Percentiles rank a stretch among this genome's conserved stretches.
Evolutionary conservation across 2,888 invertebrate species (phyloP).

Genomic region (Nezara viridula): DNA sequence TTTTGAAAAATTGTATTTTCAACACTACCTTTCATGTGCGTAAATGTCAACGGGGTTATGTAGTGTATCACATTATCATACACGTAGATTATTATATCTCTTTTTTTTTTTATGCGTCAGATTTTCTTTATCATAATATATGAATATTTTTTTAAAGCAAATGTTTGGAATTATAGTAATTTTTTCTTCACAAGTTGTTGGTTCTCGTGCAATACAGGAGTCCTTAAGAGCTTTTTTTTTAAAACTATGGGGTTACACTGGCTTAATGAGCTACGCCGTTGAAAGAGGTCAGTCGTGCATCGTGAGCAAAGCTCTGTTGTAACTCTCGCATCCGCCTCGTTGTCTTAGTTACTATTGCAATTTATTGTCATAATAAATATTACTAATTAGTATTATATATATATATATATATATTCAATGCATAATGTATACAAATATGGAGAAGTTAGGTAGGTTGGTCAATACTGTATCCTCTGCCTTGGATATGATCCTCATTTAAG

Average conservation of each 20-base stretch:
- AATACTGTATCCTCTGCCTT: too few species aligned
- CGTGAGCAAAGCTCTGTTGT: slow-evolving; percentile 12
- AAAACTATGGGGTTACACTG: neutral
- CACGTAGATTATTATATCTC: too few species aligned
- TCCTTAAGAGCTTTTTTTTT: neutral
- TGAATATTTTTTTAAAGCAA: too few species aligned
- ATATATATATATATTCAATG: neutral
- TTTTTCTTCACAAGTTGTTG: too few species aligned
- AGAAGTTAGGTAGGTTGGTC: neutral
- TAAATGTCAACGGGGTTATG: neutral
- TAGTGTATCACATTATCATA: neutral
- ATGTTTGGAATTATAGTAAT: too few species aligned
- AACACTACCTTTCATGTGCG: neutral
- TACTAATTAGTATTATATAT: neutral
- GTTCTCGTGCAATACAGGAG: neutral
- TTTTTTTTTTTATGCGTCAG: too few species aligned
- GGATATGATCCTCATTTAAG: too few species aligned
- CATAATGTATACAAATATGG: neutral
- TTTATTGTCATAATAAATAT: neutral
- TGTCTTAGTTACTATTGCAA: neutral
- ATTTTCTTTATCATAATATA: too few species aligned
- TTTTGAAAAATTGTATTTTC: neutral
- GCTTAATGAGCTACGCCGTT: slow-evolving; percentile 10
- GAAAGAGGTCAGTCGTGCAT: slow-evolving; percentile 39
- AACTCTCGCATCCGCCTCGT: slow-evolving; percentile 8